Evolutionary conservation across 2,888 invertebrate genomes (phyloP), one percentile per base, ranked within the genome.

Genomic region (Phaedon cochleariae): DNA sequence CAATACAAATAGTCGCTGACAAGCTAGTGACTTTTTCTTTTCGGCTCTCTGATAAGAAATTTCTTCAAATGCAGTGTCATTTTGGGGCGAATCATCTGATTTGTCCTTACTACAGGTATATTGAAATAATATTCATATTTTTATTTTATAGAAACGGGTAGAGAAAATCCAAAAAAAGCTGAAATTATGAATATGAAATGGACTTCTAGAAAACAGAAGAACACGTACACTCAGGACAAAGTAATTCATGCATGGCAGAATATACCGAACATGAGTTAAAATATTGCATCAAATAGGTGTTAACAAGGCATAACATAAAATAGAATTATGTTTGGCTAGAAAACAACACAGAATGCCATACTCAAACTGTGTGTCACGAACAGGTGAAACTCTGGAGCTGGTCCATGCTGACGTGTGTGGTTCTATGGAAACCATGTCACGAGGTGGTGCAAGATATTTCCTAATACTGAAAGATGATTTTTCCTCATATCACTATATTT

Each of bases 301-400:
- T 67, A 48, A 65, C 31, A 22, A 59, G 41, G 52, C 55, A 51
- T 59, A 46, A 67, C n/a, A 60, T 65, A 26, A 20, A 55, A 22
- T 67, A 34, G 34, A 45, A 48, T 22, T 51, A 26, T 74, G 76
- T 54, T 67, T 64, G 68, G 74, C 79, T 46, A 77, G 73, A 0
- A 79, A 78, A 62, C 75, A 78, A 45, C 29, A 65, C 17, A 67
- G 75, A 20, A 65, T 77, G 9, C 74, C 75, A 5, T 80, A 78
- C 59, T 21, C 59, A 34, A 63, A 70, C 34, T 57, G 49, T 20
- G 64, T 65, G 3, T 64, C 65, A 6, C 74, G 73, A 67, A 74
- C 73, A 15, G 71, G 15, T 26, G 57, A 59, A 70, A 67, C 55
- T 63, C 67, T 79, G n/a, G 70, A 76, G 48, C 17, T 76, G n/a